Evolutionary conservation across 2,113 vertebrate species (phyloP), one percentile per base, ranked within the genome.

Genomic region (Plecturocebus donacophilus): DNA sequence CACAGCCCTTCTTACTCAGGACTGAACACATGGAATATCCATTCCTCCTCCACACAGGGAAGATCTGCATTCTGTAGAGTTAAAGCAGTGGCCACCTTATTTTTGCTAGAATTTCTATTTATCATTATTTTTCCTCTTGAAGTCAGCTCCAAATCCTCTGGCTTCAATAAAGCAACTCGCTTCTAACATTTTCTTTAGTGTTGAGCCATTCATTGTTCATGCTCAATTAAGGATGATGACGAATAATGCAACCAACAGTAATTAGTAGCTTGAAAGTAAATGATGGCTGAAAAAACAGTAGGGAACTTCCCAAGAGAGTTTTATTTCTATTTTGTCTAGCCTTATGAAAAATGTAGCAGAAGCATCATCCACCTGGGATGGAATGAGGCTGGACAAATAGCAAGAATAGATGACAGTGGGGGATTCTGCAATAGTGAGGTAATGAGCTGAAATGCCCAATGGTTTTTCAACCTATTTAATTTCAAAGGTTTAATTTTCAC

Each of bases 201-300:
- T 92, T 76, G 58, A 95, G 76, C 95, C 79, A 97, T 92, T 96
- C 79, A 97, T 92, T 96, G 96, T 97, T 97, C 96, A 92, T 92
- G 97, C 96, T 97, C 97, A 97, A 94, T 97, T 97, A 97, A 92
- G 96, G 84, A 96, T 96, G 95, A 97, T 97, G 97, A 97, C 76
- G 6, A 96, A 96, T 96, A 97, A 97, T 79, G 80, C 82, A 92
- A 95, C 97, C 81, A 97, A 97, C 71, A 90, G 87, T 95, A 96
- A 98, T 98, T 97, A 97, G 97, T 91, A 97, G 82, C 79, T 73
- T 93, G 96, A 90, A 97, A 97, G 97, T 95, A 93, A 92, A 95
- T 49, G 80, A 92, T 71, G 90, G 80, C 87, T 81, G 64, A 83
- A 90, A 83, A 97, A 82, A 64, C 84, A 87, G 92, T 88, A 70